Percentiles rank a stretch among this genome's conserved stretches.
Evolutionary conservation across 2,797 vertebrate species (phyloP).

Genomic region (Pithecia hirsuta): DNA sequence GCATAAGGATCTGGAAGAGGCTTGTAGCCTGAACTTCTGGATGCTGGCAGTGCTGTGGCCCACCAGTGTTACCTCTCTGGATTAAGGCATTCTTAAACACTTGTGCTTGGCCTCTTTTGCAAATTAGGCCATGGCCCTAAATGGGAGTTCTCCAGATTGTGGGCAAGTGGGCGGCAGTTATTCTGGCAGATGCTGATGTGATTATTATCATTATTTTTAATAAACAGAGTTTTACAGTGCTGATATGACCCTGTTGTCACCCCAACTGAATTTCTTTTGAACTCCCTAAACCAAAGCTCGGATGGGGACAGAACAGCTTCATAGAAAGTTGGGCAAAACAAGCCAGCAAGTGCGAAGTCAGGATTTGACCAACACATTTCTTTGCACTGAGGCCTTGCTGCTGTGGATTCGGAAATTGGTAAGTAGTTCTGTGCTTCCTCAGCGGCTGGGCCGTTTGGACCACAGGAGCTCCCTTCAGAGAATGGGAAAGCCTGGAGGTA

Average conservation of each 20-base stretch:
- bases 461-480: background rate
- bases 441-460: background rate
- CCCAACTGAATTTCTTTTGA: background rate
- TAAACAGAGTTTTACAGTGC: conserved; percentile 46
- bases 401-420: background rate
- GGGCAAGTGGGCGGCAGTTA: background rate
- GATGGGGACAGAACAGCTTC: background rate
- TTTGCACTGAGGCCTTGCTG: background rate
- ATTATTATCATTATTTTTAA: background rate
- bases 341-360: background rate
- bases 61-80: background rate
- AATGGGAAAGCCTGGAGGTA: background rate
- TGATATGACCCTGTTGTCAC: background rate
- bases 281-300: background rate
- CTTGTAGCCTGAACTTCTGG: background rate
- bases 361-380: background rate
- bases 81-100: conserved; percentile 34
- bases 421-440: background rate
- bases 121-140: background rate
- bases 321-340: background rate
- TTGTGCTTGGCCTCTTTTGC: background rate
- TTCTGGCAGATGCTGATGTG: background rate
- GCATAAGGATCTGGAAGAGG: background rate
- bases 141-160: background rate
- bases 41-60: background rate